A percentile compares a stretch with the other conserved stretches of the same genome.
These are phyloP conservation scores for Catharus fuscescens DNA, from an alignment of 2,113 vertebrate genomes.

Conservation along the genomic window DNA sequence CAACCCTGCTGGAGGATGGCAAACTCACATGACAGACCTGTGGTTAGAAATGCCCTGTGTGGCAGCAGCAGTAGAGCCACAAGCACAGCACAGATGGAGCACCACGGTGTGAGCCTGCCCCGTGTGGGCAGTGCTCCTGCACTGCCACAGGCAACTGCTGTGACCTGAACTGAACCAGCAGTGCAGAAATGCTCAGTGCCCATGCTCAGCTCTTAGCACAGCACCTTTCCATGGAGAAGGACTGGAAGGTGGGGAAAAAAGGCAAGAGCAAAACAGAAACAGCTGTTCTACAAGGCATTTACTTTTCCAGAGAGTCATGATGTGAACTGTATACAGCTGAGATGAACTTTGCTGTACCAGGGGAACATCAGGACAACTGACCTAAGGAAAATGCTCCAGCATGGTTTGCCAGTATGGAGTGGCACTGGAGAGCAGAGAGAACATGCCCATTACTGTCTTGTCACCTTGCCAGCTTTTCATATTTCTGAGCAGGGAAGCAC, in stretches of 20 bases:
- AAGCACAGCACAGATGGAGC: background rate
- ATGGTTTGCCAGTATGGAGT: fast-evolving
- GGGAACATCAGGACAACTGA: background rate
- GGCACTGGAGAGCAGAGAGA: background rate
- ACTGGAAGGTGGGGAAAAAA: background rate
- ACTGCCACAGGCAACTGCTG: background rate
- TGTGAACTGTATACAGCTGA: background rate
- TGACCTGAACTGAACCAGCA: background rate
- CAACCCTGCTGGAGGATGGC: background rate
- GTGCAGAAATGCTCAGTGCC: background rate
- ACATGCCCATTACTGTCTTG: background rate
- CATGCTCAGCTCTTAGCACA: background rate
- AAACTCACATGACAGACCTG: background rate
- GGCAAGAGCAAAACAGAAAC: background rate
- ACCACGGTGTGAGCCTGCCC: background rate
- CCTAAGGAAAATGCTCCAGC: background rate
- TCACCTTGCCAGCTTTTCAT: background rate
- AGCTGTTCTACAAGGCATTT: background rate
- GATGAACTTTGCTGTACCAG: background rate
- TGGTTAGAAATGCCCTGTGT: background rate
- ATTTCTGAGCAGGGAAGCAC: background rate
- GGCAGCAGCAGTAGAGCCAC: background rate
- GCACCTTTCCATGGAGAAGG: background rate
- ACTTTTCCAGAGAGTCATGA: background rate
- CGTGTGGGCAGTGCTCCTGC: background rate